Percentiles rank a stretch among this genome's conserved stretches.
These are phyloP conservation scores for Epicampocera succincta DNA, from an alignment of 2,888 invertebrate species.

Conservation along the genomic window DNA sequence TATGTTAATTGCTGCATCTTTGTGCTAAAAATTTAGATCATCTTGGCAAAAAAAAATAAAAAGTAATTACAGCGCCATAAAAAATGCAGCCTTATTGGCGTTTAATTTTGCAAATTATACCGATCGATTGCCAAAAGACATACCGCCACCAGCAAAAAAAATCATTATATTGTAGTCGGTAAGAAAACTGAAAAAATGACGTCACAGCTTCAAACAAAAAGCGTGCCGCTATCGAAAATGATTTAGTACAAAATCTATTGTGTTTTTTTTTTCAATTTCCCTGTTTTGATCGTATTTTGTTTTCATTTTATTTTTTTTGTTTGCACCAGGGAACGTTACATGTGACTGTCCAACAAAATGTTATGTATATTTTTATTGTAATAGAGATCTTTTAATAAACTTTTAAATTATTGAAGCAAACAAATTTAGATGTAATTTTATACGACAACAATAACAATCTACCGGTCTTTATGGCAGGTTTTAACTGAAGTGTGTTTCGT, in stretches of 20 bases:
- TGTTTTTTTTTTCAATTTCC: conserved; percentile 13
- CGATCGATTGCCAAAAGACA: conserved; percentile 54
- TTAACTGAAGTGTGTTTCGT: conserved; percentile 30
- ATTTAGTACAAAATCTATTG: conserved; percentile 34
- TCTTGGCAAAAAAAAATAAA: neutral
- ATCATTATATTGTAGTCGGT: neutral
- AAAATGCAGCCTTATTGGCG: conserved; percentile 54
- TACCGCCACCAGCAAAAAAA: conserved; percentile 12
- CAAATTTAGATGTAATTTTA: conserved; percentile 53
- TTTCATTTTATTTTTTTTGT: neutral
- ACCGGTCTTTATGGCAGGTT: conserved; percentile 46
- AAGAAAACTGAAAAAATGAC: conserved; percentile 30
- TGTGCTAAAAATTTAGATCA: neutral
- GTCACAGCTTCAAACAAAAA: conserved; percentile 53
- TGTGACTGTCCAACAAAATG: neutral
- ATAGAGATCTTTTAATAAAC: conserved; percentile 36
- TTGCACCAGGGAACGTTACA: conserved; percentile 2
- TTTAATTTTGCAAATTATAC: conserved; percentile 45
- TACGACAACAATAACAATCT: conserved; percentile 39
- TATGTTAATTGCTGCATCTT: neutral
- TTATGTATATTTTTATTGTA: conserved; percentile 3
- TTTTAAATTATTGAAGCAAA: conserved; percentile 36
- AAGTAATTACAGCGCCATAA: conserved; percentile 48
- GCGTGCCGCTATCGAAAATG: conserved; percentile 56
- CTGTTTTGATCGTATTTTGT: neutral